phyloP scores from a whole-genome alignment of 2,888 invertebrate species.

The Drosophila koepferae region DNA sequence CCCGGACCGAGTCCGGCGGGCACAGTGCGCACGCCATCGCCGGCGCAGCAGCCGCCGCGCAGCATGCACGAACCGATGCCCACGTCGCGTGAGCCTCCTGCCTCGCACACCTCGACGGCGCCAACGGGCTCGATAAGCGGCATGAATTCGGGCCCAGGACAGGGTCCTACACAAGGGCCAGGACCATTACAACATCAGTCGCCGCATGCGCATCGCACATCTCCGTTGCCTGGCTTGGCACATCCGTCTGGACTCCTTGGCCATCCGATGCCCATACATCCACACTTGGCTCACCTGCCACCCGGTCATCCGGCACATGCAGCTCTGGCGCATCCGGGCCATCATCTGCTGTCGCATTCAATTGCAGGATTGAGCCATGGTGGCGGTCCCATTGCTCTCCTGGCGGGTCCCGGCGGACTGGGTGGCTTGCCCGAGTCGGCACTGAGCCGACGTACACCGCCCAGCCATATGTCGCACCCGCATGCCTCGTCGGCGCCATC shows the following conservation, averaged over 20 bases:
- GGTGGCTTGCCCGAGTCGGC: slow-evolving; percentile 82
- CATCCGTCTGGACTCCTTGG: slow-evolving; percentile 83
- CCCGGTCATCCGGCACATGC: slow-evolving; percentile 83
- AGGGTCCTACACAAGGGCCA: slow-evolving; percentile 52
- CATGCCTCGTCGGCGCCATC: slow-evolving; percentile 79
- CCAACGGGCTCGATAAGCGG: slow-evolving; percentile 48
- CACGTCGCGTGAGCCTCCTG: slow-evolving; percentile 68
- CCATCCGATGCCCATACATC: slow-evolving; percentile 84
- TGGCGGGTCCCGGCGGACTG: slow-evolving; percentile 82
- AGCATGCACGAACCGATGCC: slow-evolving; percentile 71
- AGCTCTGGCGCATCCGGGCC: slow-evolving; percentile 82
- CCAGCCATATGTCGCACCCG: slow-evolving; percentile 80
- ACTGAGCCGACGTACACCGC: slow-evolving; percentile 84
- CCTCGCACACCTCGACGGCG: slow-evolving; percentile 72
- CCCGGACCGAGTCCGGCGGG: slow-evolving; percentile 65
- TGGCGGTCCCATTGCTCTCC: slow-evolving; percentile 80
- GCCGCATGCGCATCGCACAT: slow-evolving; percentile 82
- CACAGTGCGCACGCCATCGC: slow-evolving; percentile 83
- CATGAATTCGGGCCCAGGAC: slow-evolving; percentile 33
- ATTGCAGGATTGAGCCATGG: slow-evolving; percentile 82
- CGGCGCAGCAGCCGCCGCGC: slow-evolving; percentile 78
- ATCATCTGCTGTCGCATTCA: slow-evolving; percentile 84
- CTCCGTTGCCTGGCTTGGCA: slow-evolving; percentile 83
- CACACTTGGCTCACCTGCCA: slow-evolving; percentile 82
- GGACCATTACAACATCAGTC: slow-evolving; percentile 72